A percentile compares a stretch with the other conserved stretches of the same genome.
phyloP scores from a whole-genome alignment of 30 jellyfish, hydroid and myxozoan species.

The Morbakka virulenta region DNA sequence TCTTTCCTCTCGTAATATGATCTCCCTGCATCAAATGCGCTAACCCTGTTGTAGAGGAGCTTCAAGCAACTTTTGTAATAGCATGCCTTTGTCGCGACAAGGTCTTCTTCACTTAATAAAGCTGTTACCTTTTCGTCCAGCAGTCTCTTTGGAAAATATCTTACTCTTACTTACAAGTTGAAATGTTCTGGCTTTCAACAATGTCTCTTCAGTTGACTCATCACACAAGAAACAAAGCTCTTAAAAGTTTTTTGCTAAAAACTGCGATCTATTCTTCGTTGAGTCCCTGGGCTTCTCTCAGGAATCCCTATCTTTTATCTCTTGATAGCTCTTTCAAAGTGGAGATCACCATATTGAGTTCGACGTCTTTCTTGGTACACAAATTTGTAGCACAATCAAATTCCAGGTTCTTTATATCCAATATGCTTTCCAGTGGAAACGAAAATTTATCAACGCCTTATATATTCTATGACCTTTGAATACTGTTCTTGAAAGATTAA shows the following conservation, averaged over 20 bases:
- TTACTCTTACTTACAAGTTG: neutral
- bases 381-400: neutral
- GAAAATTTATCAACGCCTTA: neutral
- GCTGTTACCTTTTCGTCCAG: neutral
- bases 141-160: neutral
- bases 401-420: neutral
- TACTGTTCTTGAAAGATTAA: neutral
- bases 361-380: neutral
- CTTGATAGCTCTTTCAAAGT: neutral
- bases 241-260: neutral
- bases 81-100: neutral
- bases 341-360: neutral
- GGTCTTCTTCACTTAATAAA: neutral
- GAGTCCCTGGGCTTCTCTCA: neutral
- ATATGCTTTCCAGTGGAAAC: neutral
- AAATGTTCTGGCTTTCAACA: neutral
- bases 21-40: neutral
- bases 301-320: neutral
- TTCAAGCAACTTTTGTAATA: neutral
- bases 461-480: neutral
- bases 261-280: neutral
- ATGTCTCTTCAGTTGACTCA: neutral
- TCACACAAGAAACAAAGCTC: neutral
- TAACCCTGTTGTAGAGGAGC: neutral
- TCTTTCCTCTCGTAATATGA: neutral